These are phyloP conservation scores for Meghimatium bilineatum DNA, from an alignment of 2,888 invertebrate species.

Conservation along the genomic window DNA sequence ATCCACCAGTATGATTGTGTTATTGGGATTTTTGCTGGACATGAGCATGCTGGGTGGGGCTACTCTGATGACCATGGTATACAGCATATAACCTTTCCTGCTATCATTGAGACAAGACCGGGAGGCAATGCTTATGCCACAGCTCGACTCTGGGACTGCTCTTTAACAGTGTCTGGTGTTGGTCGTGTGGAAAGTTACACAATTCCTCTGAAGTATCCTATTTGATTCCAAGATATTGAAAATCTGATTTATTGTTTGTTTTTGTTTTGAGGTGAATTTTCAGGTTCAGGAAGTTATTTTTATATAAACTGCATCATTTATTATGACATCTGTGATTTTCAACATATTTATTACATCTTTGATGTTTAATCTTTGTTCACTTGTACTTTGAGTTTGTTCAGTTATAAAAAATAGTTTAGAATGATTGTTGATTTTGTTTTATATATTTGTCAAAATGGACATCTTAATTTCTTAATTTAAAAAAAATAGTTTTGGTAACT, in stretches of 20 bases:
- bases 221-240: neutral
- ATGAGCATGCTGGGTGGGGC: conserved; percentile 74
- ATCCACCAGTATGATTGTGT: conserved; percentile 70
- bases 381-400: neutral
- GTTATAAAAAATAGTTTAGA: neutral
- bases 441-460: neutral
- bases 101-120: conserved; percentile 72
- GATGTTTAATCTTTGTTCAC: neutral
- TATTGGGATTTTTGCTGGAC: conserved; percentile 75
- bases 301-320: neutral
- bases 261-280: too few species aligned
- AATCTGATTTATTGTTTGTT: neutral
- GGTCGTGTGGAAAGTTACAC: conserved; percentile 56
- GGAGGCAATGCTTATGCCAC: conserved; percentile 68
- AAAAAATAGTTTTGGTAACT: neutral
- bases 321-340: neutral
- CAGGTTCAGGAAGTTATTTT: neutral
- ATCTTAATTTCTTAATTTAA: neutral
- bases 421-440: neutral
- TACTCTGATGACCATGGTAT: conserved; percentile 71
- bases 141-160: conserved; percentile 64
- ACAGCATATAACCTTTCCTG: conserved; percentile 74
- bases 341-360: neutral
- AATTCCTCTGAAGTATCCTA: conserved; percentile 53
- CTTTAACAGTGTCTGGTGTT: conserved; percentile 65